Evolutionary conservation across 64 coral and sea anemone genomes (phyloP), one percentile per base, ranked within the genome.

Genomic region (Dendronephthya gigantea): DNA sequence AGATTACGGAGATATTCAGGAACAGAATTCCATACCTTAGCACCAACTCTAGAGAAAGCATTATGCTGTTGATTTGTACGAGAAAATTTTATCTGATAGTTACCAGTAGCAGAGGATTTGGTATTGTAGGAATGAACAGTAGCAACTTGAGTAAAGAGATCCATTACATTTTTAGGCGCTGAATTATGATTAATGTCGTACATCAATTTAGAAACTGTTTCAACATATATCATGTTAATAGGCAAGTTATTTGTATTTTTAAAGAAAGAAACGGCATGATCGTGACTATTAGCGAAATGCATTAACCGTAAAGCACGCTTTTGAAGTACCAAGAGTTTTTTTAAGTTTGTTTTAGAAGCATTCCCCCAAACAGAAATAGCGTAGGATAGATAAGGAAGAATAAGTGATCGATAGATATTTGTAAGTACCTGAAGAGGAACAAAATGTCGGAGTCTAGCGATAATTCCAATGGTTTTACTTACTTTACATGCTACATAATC

Each of bases 71-170:
- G 74, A 12, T 72, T 49, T 48, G 65, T 70, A 49, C 86, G 37
- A 39, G 66, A 87, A 87, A 30, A 87, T 74, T 87, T 19, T n/a
- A 23, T 11, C 33, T 74, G 79, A 27, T 75, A 33, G 40, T 87
- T 87, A 22, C 69, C 40, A 14, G 85, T 68, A 39, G 59, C 23
- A 37, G 16, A 27, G 33, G 55, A 86, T 33, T 19, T 62, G 34
- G 85, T 86, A 68, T 86, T 86, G 37, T 86, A 86, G 15, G 59
- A 68, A 40, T 86, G 86, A 43, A 76, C 70, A 37, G 15, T 35
- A 62, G 23, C 59, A 19, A 87, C 40, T 43, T 47, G 49, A 39
- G 39, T 74, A 87, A 87, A 87, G 39, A 86, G 49, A 45, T 45
- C 41, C 4, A 11, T 45, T 45, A 45, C 11, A 45, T 45, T 45